Base-by-base conservation (phyloP, 1,140 invertebrate species). In the Asobara japonica region DNA sequence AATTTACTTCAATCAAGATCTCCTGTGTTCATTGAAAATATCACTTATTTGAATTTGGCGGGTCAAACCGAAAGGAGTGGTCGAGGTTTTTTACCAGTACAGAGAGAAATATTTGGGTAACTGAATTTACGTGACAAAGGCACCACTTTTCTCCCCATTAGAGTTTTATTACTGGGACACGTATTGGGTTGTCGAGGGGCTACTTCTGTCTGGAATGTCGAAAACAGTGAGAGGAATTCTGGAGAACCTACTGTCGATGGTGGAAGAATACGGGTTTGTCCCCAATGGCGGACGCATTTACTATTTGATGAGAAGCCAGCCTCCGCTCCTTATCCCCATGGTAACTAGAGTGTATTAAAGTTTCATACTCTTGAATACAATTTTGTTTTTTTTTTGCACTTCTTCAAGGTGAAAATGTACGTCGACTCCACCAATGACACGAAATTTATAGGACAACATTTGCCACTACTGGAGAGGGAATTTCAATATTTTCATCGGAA, bases 111-210 rank as follows among this genome's bases (percentile, higher is more conserved):
- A 45, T 45, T 45, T 2, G 41, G 2, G 18, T 45, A 45, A 16
- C 8, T 11, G 13, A 45, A 2, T 45, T 45, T 45, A 16, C n/a
- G 13, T 45, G n/a, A 45, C 13, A 45, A 16, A 45, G 41, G 18
- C 7, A 38, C 29, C 30, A 71, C 5, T 62, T 45, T 69, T 29
- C 31, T 69, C 10, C 10, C 64, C 13, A n/a, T 38, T 70, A 87
- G 93, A 95, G 79, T 88, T 94, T 60, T 97, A 96, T 82, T 97
- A 97, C 79, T 97, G 95, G 95, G 95, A 97, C 81, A 94, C 94
- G 0, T 97, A 93, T 84, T 96, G 95, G 95, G 92, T 95, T 8
- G 88, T 96, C 8, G 91, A 92, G 75, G 95, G 94, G 11, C 86
- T 96, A 3, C 82, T 96, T 0, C 81, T 92, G 10, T 92, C 91